Conservation (phyloP, 2,888 invertebrate species). For the Torymus texanus region DNA sequence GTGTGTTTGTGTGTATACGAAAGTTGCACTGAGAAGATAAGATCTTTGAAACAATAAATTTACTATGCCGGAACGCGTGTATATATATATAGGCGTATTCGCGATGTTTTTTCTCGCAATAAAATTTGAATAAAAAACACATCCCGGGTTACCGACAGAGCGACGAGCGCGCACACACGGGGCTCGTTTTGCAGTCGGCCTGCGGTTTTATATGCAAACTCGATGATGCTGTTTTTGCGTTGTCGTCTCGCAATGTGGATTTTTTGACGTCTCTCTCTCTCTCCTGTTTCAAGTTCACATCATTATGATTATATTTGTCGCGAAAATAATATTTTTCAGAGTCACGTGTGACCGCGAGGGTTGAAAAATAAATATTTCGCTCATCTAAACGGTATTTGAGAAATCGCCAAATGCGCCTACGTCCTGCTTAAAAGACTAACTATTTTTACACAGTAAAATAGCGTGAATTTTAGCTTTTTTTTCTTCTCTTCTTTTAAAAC, state of each 20-base stretch:
- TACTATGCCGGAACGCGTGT: conserved; percentile 4
- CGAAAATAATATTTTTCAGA: no score
- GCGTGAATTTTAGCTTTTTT: conserved; percentile 1
- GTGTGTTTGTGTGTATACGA: background rate
- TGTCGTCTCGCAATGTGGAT: no score
- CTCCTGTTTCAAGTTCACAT: no score
- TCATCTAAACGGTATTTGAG: background rate
- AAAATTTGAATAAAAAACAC: no score
- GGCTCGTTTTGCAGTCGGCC: no score
- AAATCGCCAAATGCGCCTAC: conserved; percentile 20
- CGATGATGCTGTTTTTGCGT: background rate
- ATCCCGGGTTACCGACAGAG: conserved; percentile 11
- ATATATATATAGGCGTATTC: conserved; percentile 20
- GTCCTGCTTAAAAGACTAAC: background rate
- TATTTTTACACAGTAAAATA: conserved; percentile 15
- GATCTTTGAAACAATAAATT: conserved; percentile 29
- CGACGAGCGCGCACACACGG: background rate
- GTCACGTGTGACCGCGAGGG: no score
- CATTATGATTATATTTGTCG: no score
- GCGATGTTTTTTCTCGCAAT: background rate
- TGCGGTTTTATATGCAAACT: background rate
- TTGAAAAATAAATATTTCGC: background rate
- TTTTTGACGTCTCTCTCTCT: no score
- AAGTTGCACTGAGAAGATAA: conserved; percentile 47
- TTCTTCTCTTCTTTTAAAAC: conserved; percentile 2